Conservation (phyloP, 2,888 invertebrate genomes). For the Tuberolachnus salignus region DNA sequence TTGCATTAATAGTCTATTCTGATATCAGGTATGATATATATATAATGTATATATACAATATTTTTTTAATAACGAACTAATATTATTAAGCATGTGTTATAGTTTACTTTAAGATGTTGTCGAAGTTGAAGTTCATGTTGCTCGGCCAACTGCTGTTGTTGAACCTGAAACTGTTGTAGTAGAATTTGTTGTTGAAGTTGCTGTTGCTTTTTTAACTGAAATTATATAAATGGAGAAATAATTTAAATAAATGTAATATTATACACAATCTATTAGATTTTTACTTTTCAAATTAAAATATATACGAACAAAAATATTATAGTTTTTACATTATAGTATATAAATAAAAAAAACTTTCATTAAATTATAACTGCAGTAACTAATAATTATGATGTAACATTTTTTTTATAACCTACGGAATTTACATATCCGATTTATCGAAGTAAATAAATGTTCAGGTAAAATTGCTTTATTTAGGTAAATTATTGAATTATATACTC, state of each 20-base stretch:
- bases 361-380: not conserved
- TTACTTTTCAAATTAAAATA: too few species aligned
- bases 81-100: slow-evolving; percentile 2
- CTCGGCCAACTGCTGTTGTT: slow-evolving; percentile 86
- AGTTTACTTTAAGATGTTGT: slow-evolving; percentile 82
- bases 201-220: slow-evolving; percentile 91
- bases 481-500: slow-evolving; percentile 58
- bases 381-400: not conserved
- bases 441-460: not conserved
- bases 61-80: not conserved
- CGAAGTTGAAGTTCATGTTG: slow-evolving; percentile 88
- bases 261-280: too few species aligned
- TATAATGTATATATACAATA: not conserved
- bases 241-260: slow-evolving; percentile 3
- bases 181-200: slow-evolving; percentile 90
- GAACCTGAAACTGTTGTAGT: slow-evolving; percentile 88
- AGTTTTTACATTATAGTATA: not conserved
- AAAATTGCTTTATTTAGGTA: not conserved
- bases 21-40: not conserved
- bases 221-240: slow-evolving; percentile 62
- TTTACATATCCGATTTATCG: too few species aligned
- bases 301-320: too few species aligned
- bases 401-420: too few species aligned
- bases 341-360: not conserved
- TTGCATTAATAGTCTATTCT: not conserved